Evolutionary conservation across 2,888 invertebrate genomes (phyloP).

Genomic region (Cephonodes hylas): DNA sequence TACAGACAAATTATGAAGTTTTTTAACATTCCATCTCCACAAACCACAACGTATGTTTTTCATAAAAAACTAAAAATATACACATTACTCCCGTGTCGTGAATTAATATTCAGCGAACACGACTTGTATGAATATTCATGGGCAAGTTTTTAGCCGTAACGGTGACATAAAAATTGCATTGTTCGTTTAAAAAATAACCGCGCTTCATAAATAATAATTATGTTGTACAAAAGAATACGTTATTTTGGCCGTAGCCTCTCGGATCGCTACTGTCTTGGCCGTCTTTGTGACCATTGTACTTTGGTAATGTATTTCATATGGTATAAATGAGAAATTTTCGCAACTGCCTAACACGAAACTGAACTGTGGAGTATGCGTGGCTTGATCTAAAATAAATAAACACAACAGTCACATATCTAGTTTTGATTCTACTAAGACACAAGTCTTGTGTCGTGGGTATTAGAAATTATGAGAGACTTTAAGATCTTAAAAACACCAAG

Average conservation of each 20-base stretch:
- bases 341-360: not conserved
- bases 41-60: not conserved
- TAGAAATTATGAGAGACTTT: no score
- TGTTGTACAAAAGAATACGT: constrained; percentile 61
- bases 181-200: constrained; percentile 66
- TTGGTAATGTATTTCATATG: constrained; percentile 4
- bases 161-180: constrained; percentile 71
- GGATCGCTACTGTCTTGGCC: constrained; percentile 19
- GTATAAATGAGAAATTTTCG: not conserved
- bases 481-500: no score
- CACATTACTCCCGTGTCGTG: not conserved
- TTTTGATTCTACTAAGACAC: no score
- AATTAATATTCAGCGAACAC: not conserved
- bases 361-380: not conserved
- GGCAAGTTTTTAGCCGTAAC: constrained; percentile 67
- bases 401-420: no score
- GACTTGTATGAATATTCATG: constrained; percentile 58
- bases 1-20: no score
- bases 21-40: no score
- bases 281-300: not conserved
- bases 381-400: not conserved
- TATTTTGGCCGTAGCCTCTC: constrained; percentile 40
- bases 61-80: not conserved
- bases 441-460: no score
- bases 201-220: constrained; percentile 63